Base-by-base conservation (phyloP, 2,888 invertebrate species). In the Drosophila parthenogenetica region DNA sequence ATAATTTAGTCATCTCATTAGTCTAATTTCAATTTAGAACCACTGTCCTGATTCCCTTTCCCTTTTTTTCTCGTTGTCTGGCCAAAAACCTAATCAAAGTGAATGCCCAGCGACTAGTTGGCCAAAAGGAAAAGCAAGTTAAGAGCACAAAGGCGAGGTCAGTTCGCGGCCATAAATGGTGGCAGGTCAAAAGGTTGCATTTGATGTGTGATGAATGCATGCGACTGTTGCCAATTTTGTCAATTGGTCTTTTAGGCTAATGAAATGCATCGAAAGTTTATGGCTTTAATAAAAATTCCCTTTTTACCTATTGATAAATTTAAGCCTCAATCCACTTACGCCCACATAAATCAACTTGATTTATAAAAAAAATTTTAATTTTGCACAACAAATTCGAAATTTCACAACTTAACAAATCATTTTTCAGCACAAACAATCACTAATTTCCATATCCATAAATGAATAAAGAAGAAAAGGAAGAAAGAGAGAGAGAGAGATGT, bases 41-140 rank as follows among this genome's bases (percentile, higher is more conserved):
- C 22, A 16, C n/a, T 58, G 46, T 19, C 16, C 25, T 39, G 25
- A 46, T 45, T 22, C 25, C 17, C 53, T 29, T 17, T 43, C 32
- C 1, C 2, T 39, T 11, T 48, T 40, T 14, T 13, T 13, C 25
- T 42, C 7, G 17, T 42, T 35, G 19, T 11, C 60, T 35, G 14
- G 14, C 45, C 60, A 49, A 58, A 69, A 81, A 88, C 49, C 81
- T 85, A 85, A 85, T 85, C 85, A 85, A 86, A 72, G 64, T 69
- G 79, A 83, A 87, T 83, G 87, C 67, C 79, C 77, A 54, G 57
- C 54, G 71, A 51, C 54, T 69, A 51, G 59, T 39, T 66, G 69
- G 50, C 48, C 54, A 46, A 49, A 46, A 67, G 49, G 17, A 25
- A 37, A 14, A 51, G 39, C 25, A 7, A 43, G 22, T 17, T 13